These are phyloP conservation scores for Prorops nasuta DNA, from an alignment of 1,140 invertebrate species.

Conservation along the genomic window DNA sequence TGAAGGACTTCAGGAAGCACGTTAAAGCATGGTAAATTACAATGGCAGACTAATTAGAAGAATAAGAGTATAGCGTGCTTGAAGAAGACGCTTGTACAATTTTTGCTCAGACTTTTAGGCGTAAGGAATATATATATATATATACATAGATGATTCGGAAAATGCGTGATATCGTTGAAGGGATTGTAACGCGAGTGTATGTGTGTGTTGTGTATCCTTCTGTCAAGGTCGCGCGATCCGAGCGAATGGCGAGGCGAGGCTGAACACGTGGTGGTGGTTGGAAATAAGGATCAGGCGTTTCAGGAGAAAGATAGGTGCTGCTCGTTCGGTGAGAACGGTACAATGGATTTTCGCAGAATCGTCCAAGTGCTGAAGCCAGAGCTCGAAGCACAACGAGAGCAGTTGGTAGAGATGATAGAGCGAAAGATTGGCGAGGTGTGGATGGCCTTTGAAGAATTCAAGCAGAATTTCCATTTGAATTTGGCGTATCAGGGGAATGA, in stretches of 20 bases:
- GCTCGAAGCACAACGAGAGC: slow-evolving; percentile 13
- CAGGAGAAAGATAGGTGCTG: slow-evolving; percentile 1
- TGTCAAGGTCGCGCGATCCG: slow-evolving; percentile 2
- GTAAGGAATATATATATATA: no score
- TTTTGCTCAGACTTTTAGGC: not conserved
- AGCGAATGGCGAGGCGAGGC: slow-evolving; percentile 5
- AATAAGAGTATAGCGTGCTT: no score
- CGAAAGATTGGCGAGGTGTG: slow-evolving; percentile 18
- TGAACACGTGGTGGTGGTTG: no score
- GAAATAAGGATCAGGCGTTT: slow-evolving; percentile 9
- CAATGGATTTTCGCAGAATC: slow-evolving; percentile 14
- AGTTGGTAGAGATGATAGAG: slow-evolving; percentile 10
- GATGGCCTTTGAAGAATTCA: slow-evolving; percentile 22
- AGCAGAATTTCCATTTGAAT: slow-evolving; percentile 15
- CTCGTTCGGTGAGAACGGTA: slow-evolving; percentile 2
- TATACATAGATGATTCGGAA: no score
- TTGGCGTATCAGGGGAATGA: slow-evolving; percentile 2
- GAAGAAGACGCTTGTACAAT: not conserved
- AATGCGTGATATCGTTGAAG: no score
- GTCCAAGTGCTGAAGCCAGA: slow-evolving; percentile 14
- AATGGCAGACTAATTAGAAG: no score
- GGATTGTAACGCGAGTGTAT: no score
- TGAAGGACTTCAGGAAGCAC: slow-evolving; percentile 16
- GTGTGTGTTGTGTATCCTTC: no score
- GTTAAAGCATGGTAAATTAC: slow-evolving; percentile 16